Base-by-base conservation (phyloP, 2,797 vertebrate genomes). In the Sebastes dallii region DNA sequence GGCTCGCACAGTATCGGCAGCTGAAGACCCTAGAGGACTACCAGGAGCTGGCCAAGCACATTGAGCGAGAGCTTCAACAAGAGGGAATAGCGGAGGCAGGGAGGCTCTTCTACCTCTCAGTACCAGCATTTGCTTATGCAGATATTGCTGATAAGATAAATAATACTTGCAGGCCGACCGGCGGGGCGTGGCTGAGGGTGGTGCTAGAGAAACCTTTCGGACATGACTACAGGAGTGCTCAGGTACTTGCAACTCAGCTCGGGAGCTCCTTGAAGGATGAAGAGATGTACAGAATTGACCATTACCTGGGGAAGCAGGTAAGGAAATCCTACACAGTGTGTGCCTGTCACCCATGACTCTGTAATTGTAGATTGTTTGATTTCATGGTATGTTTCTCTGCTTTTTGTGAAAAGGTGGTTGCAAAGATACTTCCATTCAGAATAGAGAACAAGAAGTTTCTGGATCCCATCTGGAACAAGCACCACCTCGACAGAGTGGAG, bases 191-290 rank as follows among this genome's bases (percentile, higher is more conserved):
- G 99, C 87, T 99, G 67, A 95, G 97, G 0, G 97, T 99, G 16
- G 97, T 97, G 76, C 92, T 99, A 0, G 99, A 99, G 92, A 99
- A 99, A 16, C 98, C 98, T n/a, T 99, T 99, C 1, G 99, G 99
- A 25, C 98, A 97, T 0, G 96, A 99, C 91, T 92, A 95, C 71
- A 62, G 29, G 65, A 99, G 98, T 0, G 98, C 98, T 52, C 96
- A 97, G 81, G 87, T 96, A 60, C 86, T 99, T 10, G 95, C 97
- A 1, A 71, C 91, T 22, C 94, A 97, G 60, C 96, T 99, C 0
- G 86, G 82, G 1, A 90, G 55, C 74, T 96, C 95, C 32, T 96
- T 99, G 81, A 96, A 75, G 54, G 97, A 99, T 80, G 96, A 99
- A 62, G 99, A 99, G 94, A 98, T 99, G 96, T 99, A 96, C 95